Base-by-base conservation (phyloP, 2,888 invertebrate species). In the Hydrotaea cyrtoneurina region DNA sequence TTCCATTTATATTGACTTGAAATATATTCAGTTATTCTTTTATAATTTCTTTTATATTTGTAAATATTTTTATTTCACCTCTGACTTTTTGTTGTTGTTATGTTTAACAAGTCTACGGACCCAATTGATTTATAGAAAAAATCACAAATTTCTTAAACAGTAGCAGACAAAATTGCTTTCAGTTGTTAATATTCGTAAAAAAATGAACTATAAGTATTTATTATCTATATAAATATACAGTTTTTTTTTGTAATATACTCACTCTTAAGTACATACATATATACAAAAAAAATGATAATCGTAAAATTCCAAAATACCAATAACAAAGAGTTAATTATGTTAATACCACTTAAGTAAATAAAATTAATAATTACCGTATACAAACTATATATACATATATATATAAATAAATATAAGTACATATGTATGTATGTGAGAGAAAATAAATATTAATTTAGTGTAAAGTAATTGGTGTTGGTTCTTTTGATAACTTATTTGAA, bases 341-440 rank as follows among this genome's bases (percentile, higher is more conserved):
- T 53, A 80, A 79, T 78, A 72, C 71, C 73, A 77, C 81, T 78
- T 66, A 87, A 78, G 59, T 78, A 78, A 78, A 74, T 59, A 46
- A 71, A 76, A 36, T 50, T 57, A 75, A n/a, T 50, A 50, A n/a
- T 13, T 50, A 50, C 50, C n/a, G 1, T 50, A 50, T 50, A 50
- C 2, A 62, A 50, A 82, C 87, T 85, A 82, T 86, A n/a, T n/a
- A n/a, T n/a, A n/a, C n/a, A n/a, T n/a, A 87, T 86, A 86, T 87
- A 85, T 86, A 86, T 87, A 86, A 75, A 86, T 80, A 88, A 86
- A 84, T 86, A 87, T 87, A 59, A 53, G 55, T 72, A 72, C 62
- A 81, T 50, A 53, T 64, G 74, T 55, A 83, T 82, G 80, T 31
- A 31, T 31, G 31, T 7, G 11, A 8, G 39, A 8, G 10, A 26